Evolutionary conservation across 2,888 invertebrate genomes (phyloP), one percentile per base, ranked within the genome.

Genomic region (Muscina levida): DNA sequence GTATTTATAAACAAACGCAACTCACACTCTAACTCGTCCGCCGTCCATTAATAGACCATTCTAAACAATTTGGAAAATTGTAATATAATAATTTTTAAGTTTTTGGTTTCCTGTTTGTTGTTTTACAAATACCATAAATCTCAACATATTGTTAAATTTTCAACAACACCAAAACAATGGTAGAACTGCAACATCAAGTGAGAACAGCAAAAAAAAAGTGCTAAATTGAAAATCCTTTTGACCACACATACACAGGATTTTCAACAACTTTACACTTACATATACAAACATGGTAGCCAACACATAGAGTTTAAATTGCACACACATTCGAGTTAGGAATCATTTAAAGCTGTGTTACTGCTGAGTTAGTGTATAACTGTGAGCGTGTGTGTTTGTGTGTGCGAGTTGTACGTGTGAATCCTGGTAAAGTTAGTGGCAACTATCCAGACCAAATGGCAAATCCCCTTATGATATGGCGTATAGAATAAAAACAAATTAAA

Each of bases 111-210:
- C n/a, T 6, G 24, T 37, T 56, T 71, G 37, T n/a, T 44, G 59
- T 72, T 72, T 56, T 48, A n/a, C 57, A 31, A 59, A 67, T 75
- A 56, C 62, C 46, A 79, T 75, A 79, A 79, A 79, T 79, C 79
- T 76, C 72, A 68, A 62, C 75, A 65, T 68, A 62, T 76, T 75
- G 72, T 71, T 51, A 74, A 46, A 74, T 53, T 72, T 72, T 53
- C 48, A 62, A 48, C 65, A 72, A 48, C 5, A 6, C 31, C 5
- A 4, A 51, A 48, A 11, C 15, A 17, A 48, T 15, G 48, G 8
- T 31, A 31, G 31, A 15, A 11, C 5, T 6, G 6, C 48, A 48
- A 48, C n/a, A 51, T 19, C 51, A 19, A 17, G 19, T 31, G 3
- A 5, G 31, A 22, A n/a, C 31, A 26, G 26, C 26, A 26, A 1